phyloP scores from a whole-genome alignment of 2,888 invertebrate species.

The Pristionchus mayeri region DNA sequence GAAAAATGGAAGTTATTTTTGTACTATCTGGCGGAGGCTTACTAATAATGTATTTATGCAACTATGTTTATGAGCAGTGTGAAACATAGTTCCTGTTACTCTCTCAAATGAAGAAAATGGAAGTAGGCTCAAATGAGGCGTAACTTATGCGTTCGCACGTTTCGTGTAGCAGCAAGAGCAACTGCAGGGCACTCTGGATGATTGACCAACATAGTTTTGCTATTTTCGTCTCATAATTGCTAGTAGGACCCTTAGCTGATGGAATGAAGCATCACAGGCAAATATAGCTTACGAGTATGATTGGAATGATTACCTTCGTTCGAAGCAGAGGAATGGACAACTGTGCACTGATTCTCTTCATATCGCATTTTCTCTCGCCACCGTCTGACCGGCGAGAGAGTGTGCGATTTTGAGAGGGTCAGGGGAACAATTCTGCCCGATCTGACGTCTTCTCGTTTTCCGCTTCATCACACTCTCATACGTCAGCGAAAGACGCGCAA shows the following conservation, averaged over 20 bases:
- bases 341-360: not conserved
- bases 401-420: not conserved
- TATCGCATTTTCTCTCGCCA: no score
- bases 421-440: not conserved
- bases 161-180: not conserved
- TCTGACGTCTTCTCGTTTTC: not conserved
- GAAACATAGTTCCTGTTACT: not conserved
- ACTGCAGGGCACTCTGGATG: not conserved
- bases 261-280: no score
- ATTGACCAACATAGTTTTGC: no score
- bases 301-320: no score
- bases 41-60: no score
- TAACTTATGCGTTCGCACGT: not conserved
- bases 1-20: no score
- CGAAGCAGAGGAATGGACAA: no score
- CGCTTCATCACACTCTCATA: not conserved
- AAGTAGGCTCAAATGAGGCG: constrained; percentile 19
- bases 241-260: no score
- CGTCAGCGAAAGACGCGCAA: not conserved
- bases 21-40: no score
- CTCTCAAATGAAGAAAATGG: not conserved
- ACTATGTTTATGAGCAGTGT: not conserved
- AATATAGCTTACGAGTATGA: no score
- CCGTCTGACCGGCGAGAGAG: not conserved
- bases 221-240: no score